Conservation (phyloP, 2,113 vertebrate species). For the Tor tambroides region DNA sequence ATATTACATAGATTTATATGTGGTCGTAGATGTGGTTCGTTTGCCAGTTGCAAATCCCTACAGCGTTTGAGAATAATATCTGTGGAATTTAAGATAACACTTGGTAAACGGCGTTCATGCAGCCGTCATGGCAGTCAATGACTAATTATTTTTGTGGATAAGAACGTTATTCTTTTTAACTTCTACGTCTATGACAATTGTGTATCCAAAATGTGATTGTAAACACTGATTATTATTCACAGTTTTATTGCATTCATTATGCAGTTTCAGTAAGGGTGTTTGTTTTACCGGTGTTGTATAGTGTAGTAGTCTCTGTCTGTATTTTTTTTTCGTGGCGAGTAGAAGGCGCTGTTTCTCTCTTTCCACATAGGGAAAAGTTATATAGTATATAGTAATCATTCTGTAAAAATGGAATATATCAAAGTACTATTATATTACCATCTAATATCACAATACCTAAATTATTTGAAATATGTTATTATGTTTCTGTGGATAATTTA, state of each 20-base stretch:
- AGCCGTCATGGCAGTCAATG: neutral
- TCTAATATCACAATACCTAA: too few relatives aligned
- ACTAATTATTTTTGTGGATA: neutral
- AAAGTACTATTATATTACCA: too few relatives aligned
- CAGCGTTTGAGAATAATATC: neutral
- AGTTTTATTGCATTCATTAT: neutral
- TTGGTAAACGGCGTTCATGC: neutral
- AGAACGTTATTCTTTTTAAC: neutral
- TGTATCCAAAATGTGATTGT: neutral
- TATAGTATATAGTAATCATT: too few relatives aligned
- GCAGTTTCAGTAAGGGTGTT: neutral
- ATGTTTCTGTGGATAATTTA: conserved; percentile 25
- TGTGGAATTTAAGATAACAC: neutral
- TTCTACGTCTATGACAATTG: neutral
- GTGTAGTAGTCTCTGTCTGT: conserved; percentile 10
- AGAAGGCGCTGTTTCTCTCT: conserved; percentile 70
- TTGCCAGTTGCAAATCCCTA: neutral
- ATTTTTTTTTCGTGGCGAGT: conserved; percentile 35
- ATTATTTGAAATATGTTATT: too few relatives aligned
- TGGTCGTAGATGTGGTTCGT: neutral
- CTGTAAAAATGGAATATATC: too few relatives aligned
- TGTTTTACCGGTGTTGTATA: conserved; percentile 35
- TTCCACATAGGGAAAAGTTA: conserved; percentile 17
- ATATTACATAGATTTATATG: neutral
- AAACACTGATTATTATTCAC: neutral